Evolutionary conservation across 2,797 vertebrate species (phyloP).

Genomic region (Pteropus rufus): DNA sequence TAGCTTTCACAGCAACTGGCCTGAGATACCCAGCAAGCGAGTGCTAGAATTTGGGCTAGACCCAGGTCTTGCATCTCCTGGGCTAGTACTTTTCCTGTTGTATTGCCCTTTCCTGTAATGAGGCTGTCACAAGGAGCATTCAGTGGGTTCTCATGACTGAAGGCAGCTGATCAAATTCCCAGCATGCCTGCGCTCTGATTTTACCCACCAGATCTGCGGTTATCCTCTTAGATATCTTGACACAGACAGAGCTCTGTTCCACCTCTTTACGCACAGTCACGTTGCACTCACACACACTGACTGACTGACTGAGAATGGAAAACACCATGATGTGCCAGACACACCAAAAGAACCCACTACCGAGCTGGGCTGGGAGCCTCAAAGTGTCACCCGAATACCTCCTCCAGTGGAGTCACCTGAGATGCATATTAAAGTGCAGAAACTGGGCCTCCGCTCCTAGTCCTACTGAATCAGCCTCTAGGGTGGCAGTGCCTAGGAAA

Average conservation of each 20-base stretch:
- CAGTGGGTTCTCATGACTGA: not conserved
- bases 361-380: not conserved
- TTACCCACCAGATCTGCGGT: not conserved
- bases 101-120: not conserved
- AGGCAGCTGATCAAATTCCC: not conserved
- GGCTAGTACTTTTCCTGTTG: not conserved
- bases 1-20: not conserved
- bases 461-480: not conserved
- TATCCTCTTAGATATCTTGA: not conserved
- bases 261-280: not conserved
- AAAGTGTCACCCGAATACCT: not conserved
- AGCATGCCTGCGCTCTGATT: not conserved
- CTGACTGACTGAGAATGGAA: not conserved
- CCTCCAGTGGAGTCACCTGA: not conserved
- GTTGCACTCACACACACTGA: not conserved
- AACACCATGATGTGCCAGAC: not conserved
- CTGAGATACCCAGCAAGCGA: not conserved
- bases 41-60: not conserved
- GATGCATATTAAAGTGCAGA: not conserved
- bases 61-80: not conserved
- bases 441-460: no score
- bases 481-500: not conserved
- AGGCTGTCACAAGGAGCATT: not conserved
- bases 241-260: slow-evolving; percentile 52
- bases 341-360: not conserved